A percentile compares a stretch with the other conserved stretches of the same genome.
Conservation (phyloP, 53 echinoderm and acorn worm genomes). For the Hippasteria phrygiana region DNA sequence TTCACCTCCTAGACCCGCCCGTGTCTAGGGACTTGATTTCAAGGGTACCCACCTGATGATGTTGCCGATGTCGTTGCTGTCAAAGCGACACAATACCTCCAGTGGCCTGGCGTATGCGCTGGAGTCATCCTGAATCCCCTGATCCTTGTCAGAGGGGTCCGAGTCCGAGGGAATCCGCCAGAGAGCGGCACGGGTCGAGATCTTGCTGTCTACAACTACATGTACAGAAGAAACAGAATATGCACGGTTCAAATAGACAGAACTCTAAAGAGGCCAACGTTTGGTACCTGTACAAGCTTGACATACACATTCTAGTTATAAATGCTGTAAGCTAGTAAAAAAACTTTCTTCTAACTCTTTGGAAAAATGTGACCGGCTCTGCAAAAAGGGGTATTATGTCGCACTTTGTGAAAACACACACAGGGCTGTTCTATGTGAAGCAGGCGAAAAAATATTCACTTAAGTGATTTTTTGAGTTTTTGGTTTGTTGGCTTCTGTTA, state of each 20-base stretch:
- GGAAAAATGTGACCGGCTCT: too few species aligned
- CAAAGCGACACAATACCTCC: conserved; percentile 86
- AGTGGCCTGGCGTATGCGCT: conserved; percentile 76
- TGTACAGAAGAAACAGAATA: not conserved
- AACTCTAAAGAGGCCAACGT: too few species aligned
- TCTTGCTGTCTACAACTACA: conserved; percentile 88
- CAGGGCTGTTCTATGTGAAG: too few species aligned
- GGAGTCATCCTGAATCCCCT: conserved; percentile 78
- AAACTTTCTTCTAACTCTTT: too few species aligned
- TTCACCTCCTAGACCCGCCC: not conserved
- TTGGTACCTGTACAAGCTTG: too few species aligned
- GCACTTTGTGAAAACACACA: too few species aligned
- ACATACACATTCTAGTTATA: too few species aligned
- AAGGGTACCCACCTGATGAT: conserved; percentile 63
- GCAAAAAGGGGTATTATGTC: too few species aligned
- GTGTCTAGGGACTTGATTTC: not conserved
- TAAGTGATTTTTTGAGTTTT: too few species aligned
- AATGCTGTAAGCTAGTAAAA: too few species aligned
- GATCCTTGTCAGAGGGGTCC: conserved; percentile 68
- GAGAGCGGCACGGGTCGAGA: conserved; percentile 79
- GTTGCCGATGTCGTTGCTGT: conserved; percentile 76
- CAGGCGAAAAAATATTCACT: too few species aligned
- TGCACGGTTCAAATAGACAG: not conserved
- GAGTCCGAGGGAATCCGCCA: conserved; percentile 86
- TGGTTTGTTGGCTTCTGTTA: too few species aligned